Evolutionary conservation across 2,113 vertebrate genomes (phyloP).

Genomic region (Elephantulus edwardii): DNA sequence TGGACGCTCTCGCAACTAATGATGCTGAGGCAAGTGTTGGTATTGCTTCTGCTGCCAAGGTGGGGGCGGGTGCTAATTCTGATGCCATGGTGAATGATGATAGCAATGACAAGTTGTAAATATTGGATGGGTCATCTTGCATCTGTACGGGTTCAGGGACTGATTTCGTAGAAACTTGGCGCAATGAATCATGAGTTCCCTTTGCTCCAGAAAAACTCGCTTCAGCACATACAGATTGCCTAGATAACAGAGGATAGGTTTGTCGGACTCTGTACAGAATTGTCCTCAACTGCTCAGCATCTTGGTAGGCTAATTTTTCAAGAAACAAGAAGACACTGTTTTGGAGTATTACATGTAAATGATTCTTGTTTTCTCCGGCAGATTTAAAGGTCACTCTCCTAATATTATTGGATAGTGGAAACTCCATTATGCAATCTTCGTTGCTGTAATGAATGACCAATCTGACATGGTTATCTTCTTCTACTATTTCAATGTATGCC

Average conservation of each 20-base stretch:
- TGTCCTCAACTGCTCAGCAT: constrained; percentile 4
- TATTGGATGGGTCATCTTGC: too few relatives aligned
- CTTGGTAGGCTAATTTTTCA: not conserved
- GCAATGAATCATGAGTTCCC: too few relatives aligned
- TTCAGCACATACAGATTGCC: fast-evolving
- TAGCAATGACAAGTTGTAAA: too few relatives aligned
- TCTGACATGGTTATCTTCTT: not conserved
- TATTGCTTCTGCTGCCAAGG: too few relatives aligned
- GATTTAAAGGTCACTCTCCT: not conserved
- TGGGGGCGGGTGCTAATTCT: too few relatives aligned
- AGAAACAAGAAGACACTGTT: constrained; percentile 41
- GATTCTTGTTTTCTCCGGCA: not conserved
- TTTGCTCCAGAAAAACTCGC: not conserved
- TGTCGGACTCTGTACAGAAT: constrained; percentile 21
- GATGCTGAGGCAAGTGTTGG: too few relatives aligned
- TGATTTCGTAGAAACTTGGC: too few relatives aligned
- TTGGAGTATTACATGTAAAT: constrained; percentile 48
- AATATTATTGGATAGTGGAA: constrained; percentile 53
- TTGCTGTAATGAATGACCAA: not conserved
- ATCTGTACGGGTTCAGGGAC: too few relatives aligned
- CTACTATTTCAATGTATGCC: not conserved
- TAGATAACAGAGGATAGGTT: not conserved
- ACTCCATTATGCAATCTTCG: not conserved
- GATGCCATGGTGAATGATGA: too few relatives aligned
- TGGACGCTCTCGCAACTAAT: not conserved